Conservation (phyloP, 2,113 vertebrate genomes). For the Heterochromis multidens region DNA sequence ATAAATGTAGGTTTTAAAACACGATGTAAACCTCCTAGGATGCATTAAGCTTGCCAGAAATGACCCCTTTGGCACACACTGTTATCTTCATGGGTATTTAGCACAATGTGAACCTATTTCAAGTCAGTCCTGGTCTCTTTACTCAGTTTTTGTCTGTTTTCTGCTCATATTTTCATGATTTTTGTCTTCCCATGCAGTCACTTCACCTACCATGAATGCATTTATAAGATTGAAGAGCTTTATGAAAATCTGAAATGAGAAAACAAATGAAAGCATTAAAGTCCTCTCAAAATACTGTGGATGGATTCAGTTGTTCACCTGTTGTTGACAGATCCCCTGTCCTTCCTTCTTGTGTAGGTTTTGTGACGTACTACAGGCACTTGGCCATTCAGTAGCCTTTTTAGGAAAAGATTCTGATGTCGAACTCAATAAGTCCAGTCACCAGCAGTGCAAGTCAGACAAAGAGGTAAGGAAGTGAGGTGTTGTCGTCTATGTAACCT, state of each 20-base stretch:
- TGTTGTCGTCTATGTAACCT: background rate
- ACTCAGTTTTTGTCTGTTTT: background rate
- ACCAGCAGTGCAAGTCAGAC: slow-evolving; percentile 75
- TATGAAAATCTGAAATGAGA: background rate
- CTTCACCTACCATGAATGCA: background rate
- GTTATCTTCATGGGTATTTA: background rate
- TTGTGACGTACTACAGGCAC: slow-evolving; percentile 71
- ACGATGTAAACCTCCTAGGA: background rate
- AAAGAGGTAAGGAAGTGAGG: slow-evolving; percentile 76
- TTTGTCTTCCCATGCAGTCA: background rate
- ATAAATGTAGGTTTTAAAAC: background rate
- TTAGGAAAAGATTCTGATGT: slow-evolving; percentile 62
- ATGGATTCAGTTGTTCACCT: background rate
- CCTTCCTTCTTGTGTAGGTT: slow-evolving; percentile 64
- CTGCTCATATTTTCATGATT: background rate
- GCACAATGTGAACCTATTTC: background rate
- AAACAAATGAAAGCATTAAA: background rate
- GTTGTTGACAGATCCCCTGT: background rate
- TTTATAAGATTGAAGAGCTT: background rate
- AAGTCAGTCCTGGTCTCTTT: background rate
- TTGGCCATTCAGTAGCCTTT: slow-evolving; percentile 72
- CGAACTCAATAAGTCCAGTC: slow-evolving; percentile 52
- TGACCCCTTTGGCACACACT: background rate
- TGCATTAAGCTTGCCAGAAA: background rate
- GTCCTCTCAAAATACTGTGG: background rate